These are phyloP conservation scores for Hydropsyche tenuis DNA, from an alignment of 1,140 invertebrate species.

Conservation along the genomic window DNA sequence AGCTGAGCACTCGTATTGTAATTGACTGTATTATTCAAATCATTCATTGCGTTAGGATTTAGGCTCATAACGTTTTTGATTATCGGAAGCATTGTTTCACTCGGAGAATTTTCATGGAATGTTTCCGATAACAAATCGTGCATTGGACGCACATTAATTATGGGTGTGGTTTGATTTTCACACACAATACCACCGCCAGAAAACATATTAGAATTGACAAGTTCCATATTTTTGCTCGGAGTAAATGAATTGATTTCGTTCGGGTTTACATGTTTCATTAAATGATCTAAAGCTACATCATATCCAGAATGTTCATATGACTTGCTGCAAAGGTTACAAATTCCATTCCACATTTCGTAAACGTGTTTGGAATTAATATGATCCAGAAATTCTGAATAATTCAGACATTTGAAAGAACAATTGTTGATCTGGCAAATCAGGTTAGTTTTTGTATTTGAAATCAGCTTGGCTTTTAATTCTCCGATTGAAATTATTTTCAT, in stretches of 20 bases:
- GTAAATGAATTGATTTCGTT: slow-evolving; percentile 10
- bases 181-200: too few species aligned
- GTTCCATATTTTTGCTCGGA: neutral
- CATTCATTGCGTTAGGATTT: slow-evolving; percentile 15
- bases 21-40: neutral
- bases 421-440: slow-evolving; percentile 38
- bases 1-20: too few species aligned
- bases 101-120: slow-evolving; percentile 1
- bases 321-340: slow-evolving; percentile 36
- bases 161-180: slow-evolving; percentile 1
- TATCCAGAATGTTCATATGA: neutral
- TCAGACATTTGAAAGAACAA: slow-evolving; percentile 18
- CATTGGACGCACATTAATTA: slow-evolving; percentile 38
- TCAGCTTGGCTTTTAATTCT: slow-evolving; percentile 17
- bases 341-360: slow-evolving; percentile 41
- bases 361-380: slow-evolving; percentile 35
- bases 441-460: neutral
- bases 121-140: neutral
- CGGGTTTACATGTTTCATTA: slow-evolving; percentile 29
- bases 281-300: slow-evolving; percentile 29
- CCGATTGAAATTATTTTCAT: slow-evolving; percentile 25
- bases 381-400: slow-evolving; percentile 28
- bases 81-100: neutral
- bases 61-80: slow-evolving; percentile 45
- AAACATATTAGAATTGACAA: neutral